Evolutionary conservation across 1,140 invertebrate genomes (phyloP).

Genomic region (Heliconius melpomene): DNA sequence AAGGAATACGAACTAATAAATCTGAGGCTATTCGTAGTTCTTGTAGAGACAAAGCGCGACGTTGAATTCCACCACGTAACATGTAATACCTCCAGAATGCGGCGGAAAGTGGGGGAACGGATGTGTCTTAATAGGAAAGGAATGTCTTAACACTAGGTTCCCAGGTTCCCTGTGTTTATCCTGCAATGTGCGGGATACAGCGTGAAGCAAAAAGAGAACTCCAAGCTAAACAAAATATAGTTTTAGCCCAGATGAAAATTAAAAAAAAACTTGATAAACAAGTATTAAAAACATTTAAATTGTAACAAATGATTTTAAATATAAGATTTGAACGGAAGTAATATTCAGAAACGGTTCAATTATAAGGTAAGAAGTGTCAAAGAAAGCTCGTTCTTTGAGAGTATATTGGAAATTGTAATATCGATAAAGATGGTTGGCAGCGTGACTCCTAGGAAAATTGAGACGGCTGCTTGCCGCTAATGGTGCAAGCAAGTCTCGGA

Average conservation of each 20-base stretch:
- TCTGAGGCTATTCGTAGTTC: background rate
- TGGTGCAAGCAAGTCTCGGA: background rate
- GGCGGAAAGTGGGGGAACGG: too few species aligned
- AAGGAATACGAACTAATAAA: background rate
- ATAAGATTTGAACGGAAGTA: constrained; percentile 23
- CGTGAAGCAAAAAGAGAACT: too few species aligned
- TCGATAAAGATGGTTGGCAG: constrained; percentile 20
- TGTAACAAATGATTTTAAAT: constrained; percentile 5
- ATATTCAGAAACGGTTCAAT: constrained; percentile 25
- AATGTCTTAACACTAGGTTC: too few species aligned
- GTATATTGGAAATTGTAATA: constrained; percentile 26
- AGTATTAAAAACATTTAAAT: background rate
- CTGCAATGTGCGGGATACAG: too few species aligned
- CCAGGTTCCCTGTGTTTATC: too few species aligned
- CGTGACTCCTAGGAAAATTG: constrained; percentile 1
- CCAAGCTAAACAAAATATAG: too few species aligned
- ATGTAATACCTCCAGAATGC: too few species aligned
- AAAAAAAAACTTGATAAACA: too few species aligned
- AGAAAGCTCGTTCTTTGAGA: constrained; percentile 26
- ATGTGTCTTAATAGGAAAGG: too few species aligned
- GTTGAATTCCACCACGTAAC: too few species aligned
- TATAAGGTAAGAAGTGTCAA: constrained; percentile 24
- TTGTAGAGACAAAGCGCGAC: too few species aligned
- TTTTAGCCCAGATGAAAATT: too few species aligned
- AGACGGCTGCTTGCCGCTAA: constrained; percentile 3